Base-by-base conservation (phyloP, 2,113 vertebrate genomes). In the Addax nasomaculatus region DNA sequence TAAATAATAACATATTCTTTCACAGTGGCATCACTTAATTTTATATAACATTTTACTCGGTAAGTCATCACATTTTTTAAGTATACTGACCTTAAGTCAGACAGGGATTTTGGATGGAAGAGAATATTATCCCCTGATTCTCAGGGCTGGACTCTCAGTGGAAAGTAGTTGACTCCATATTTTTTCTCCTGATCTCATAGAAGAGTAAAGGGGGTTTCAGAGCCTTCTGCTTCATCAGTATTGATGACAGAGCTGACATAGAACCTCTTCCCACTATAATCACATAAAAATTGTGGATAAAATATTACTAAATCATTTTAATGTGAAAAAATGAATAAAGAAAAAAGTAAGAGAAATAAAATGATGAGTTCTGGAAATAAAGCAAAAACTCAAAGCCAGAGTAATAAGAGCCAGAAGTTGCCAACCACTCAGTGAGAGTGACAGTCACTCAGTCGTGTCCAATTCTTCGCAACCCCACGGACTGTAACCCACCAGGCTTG, bases 21-120 rank as follows among this genome's bases (percentile, higher is more conserved):
- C 85, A 89, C 57, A 60, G 62, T 85, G 47, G 27, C 14, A n/a
- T 64, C 43, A 64, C 64, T 96, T 23, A 55, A 80, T 95, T 93
- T 94, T 84, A 97, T 51, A 60, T 36, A 92, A 91, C 58, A 53
- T 91, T 96, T 96, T 97, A 43, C 85, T 92, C 70, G 60, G 17
- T 7, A 96, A 36, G 36, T 96, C 94, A 73, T 86, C 93, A 83
- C 33, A 89, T 78, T 87, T 95, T 81, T 58, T 49, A 96, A 84
- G 93, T 94, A 85, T 30, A 90, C 49, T 90, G 36, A 78, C 92
- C 51, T 94, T 87, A 89, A 85, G 33, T 87, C 57, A 73, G 45
- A 43, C 29, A 62, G 55, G 43, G 27, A 95, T 89, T 93, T 87
- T 25, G 47, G 25, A 49, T 93, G 43, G n/a, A 73, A 93, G 45